Conservation (phyloP, 2,113 vertebrate genomes). For the Corythornis madagascariensis region DNA sequence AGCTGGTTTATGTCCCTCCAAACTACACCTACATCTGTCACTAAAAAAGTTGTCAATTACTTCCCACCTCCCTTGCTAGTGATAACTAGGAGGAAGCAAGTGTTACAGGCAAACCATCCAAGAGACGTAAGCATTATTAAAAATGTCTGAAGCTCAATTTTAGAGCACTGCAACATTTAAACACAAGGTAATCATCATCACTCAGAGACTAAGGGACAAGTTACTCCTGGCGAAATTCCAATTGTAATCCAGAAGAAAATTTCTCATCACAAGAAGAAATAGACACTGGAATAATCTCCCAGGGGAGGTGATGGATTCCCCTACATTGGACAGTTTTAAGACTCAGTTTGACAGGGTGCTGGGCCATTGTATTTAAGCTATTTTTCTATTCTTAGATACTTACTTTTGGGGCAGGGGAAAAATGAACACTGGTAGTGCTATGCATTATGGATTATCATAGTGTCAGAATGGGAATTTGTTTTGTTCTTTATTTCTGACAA, state of each 20-base stretch:
- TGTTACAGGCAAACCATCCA: background rate
- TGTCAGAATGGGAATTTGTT: background rate
- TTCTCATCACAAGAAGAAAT: background rate
- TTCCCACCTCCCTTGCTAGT: background rate
- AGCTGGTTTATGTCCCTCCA: background rate
- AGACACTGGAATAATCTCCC: background rate
- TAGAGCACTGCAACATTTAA: background rate
- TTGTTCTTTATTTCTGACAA: background rate
- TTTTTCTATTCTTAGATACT: background rate
- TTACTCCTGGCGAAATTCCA: no score
- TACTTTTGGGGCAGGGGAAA: background rate
- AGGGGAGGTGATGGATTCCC: background rate
- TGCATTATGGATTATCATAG: background rate
- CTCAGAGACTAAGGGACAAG: background rate
- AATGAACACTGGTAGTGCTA: background rate
- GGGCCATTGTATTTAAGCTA: no score
- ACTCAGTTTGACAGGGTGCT: background rate
- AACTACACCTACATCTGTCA: background rate
- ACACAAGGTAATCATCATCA: background rate
- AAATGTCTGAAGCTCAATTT: background rate
- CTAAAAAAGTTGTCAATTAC: background rate
- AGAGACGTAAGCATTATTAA: background rate
- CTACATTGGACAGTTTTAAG: background rate
- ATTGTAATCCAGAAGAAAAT: no score
- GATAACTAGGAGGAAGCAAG: background rate